Base-by-base conservation (phyloP, 2,888 invertebrate species). In the Mesodorylaimus sp. region DNA sequence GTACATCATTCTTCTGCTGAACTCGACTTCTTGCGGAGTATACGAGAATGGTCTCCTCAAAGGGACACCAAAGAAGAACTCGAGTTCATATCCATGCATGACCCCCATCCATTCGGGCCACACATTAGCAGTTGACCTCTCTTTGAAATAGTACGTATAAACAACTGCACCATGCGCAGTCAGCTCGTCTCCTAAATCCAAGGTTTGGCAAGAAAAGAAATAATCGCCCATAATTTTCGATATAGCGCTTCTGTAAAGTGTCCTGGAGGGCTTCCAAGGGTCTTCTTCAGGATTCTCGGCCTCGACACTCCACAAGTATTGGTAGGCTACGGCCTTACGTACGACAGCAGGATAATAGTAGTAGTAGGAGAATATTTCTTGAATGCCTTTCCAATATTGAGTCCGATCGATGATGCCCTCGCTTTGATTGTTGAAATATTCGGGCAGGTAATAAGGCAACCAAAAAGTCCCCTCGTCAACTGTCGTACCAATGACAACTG, bases 31-130 rank as follows among this genome's bases (percentile, higher is more conserved):
- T 45, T 21, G 7, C 7, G 27, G 39, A 19, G 21, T 42, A 21
- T 48, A 48, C 3, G 87, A 88, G 0, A 81, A 82, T 16, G 84
- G 82, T 74, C 78, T 78, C 72, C 89, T 85, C 61, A 89, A 72
- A 1, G 93, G 93, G 67, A 87, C 84, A 2, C 95, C 95, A 66
- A 95, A 93, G 59, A 91, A 84, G 71, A 89, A 95, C 68, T 87
- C 87, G 65, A 95, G 88, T 72, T 95, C 95, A 65, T 95, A 93
- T 1, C 87, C 95, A 61, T 95, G 95, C 78, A 95, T 80, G 54
- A 91, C 91, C 0, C 95, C 95, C 91, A 93, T 93, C 93, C 95
- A 95, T 65, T 84, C 80, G 26, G 91, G 93, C 95, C 95, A 95
- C 38, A 86, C 76, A 63, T 82, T 82, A 54, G 77, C 76, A 63